These are phyloP conservation scores for Rhabdornis inornatus DNA, from an alignment of 2,113 vertebrate species.

Conservation along the genomic window DNA sequence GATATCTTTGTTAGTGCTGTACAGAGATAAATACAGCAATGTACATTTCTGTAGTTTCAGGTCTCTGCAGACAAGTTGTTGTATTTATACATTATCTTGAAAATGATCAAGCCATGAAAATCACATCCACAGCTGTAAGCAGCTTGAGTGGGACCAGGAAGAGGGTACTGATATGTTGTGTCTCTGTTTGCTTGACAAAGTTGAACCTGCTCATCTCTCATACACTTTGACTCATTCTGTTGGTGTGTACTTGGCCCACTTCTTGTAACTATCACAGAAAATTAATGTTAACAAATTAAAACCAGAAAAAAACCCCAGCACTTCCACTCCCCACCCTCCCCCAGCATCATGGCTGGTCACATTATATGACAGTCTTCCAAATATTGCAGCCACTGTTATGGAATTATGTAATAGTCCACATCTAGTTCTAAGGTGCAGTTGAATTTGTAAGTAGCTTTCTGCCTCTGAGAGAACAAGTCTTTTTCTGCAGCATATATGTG, in stretches of 20 bases:
- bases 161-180: not conserved
- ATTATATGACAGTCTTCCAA: not conserved
- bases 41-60: not conserved
- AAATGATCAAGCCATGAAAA: not conserved
- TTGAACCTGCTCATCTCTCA: not conserved
- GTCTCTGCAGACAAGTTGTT: not conserved
- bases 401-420: not conserved
- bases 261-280: not conserved
- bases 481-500: not conserved
- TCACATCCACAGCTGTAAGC: not conserved
- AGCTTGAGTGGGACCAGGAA: not conserved
- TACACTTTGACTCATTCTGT: not conserved
- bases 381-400: not conserved
- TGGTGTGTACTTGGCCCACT: not conserved
- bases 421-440: not conserved
- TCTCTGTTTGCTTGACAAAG: not conserved
- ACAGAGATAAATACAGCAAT: not conserved
- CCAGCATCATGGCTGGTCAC: not conserved
- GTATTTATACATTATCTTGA: not conserved
- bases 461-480: not conserved
- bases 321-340: accelerated
- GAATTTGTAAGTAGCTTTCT: not conserved
- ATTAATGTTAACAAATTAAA: not conserved
- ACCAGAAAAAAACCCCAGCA: not conserved
- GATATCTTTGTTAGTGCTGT: not conserved